Evolutionary conservation across 1,140 invertebrate species (phyloP).

Genomic region (Drosophila nigromelanica): DNA sequence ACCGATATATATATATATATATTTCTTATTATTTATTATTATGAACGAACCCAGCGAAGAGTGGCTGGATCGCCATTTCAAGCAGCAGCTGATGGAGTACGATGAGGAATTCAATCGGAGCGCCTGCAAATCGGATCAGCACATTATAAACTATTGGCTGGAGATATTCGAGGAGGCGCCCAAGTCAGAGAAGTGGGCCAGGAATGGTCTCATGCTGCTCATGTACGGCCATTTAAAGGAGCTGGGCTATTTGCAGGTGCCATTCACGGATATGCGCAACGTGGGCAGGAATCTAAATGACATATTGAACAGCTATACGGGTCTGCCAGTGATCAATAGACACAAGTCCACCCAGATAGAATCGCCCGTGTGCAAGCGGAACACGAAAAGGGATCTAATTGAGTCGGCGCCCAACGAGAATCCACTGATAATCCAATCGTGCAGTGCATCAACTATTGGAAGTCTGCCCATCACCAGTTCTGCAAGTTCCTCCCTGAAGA

Average conservation of each 20-base stretch:
- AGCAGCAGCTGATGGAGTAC: slow-evolving; percentile 22
- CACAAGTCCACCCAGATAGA: background rate
- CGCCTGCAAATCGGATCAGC: slow-evolving; percentile 39
- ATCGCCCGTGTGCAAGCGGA: background rate
- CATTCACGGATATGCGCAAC: slow-evolving; percentile 55
- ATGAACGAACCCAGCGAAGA: slow-evolving; percentile 43
- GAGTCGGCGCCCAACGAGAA: too few relatives aligned
- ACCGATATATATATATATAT: background rate
- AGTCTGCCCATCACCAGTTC: too few relatives aligned
- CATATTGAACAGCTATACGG: slow-evolving; percentile 42
- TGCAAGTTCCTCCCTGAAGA: too few relatives aligned
- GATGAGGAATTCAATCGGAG: background rate
- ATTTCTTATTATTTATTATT: background rate
- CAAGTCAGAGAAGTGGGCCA: slow-evolving; percentile 45
- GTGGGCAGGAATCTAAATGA: slow-evolving; percentile 38
- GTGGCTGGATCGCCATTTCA: slow-evolving; percentile 50
- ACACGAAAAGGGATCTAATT: too few relatives aligned
- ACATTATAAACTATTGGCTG: slow-evolving; percentile 48
- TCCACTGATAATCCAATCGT: too few relatives aligned
- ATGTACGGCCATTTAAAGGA: slow-evolving; percentile 57
- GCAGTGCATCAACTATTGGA: too few relatives aligned
- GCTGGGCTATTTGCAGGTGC: slow-evolving; percentile 36
- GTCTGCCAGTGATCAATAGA: background rate
- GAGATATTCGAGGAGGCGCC: slow-evolving; percentile 26
- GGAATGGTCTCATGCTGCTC: slow-evolving; percentile 51